Evolutionary conservation across 2,888 invertebrate genomes (phyloP).

Genomic region (Epicampocera succincta): DNA sequence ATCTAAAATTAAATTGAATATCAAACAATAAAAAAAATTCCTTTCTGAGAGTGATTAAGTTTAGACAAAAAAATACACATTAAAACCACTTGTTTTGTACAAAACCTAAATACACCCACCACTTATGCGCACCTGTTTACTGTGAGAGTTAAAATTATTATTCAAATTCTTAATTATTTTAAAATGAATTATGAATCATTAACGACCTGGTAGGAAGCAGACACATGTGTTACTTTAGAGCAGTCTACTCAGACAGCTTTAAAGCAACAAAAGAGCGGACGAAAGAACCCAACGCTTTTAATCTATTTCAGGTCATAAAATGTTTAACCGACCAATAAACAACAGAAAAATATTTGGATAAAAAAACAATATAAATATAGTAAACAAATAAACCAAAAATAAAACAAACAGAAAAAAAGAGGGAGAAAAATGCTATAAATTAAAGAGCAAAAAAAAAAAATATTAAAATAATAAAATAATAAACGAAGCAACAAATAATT

Average conservation of each 20-base stretch:
- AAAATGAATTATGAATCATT: slow-evolving; percentile 32
- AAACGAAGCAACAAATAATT: slow-evolving; percentile 28
- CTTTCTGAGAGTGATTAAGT: too few relatives aligned
- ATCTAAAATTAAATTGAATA: too few relatives aligned
- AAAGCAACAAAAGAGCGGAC: slow-evolving; percentile 7
- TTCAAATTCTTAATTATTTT: background rate
- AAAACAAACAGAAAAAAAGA: background rate
- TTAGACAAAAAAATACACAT: too few relatives aligned
- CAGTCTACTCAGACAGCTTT: slow-evolving; percentile 8
- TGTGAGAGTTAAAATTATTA: background rate
- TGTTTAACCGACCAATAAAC: slow-evolving; percentile 13
- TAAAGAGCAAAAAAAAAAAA: background rate
- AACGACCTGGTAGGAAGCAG: slow-evolving; percentile 9
- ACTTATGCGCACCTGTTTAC: background rate
- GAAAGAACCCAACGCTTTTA: slow-evolving; percentile 27
- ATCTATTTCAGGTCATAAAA: slow-evolving; percentile 61
- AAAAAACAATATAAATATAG: slow-evolving; percentile 8
- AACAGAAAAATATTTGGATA: slow-evolving; percentile 34
- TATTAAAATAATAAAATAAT: background rate
- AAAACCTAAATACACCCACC: too few relatives aligned
- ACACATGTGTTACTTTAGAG: slow-evolving; percentile 43
- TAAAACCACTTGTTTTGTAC: too few relatives aligned
- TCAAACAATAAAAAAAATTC: too few relatives aligned
- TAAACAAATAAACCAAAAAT: too few relatives aligned
- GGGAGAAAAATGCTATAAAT: background rate